Evolutionary conservation across 2,113 vertebrate species (phyloP).

Genomic region (Nycticebus coucang): DNA sequence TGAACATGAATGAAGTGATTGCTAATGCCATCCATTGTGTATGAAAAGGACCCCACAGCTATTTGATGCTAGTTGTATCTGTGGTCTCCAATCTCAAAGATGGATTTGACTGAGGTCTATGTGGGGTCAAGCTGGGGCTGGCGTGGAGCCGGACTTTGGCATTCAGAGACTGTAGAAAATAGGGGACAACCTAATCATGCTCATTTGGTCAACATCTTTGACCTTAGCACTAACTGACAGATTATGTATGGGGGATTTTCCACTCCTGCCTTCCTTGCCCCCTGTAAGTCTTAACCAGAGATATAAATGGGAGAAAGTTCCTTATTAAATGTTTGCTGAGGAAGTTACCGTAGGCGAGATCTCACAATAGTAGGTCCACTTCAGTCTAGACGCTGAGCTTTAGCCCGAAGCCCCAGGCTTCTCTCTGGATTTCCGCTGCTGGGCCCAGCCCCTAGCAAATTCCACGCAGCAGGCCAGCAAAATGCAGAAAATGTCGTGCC

Average conservation of each 20-base stretch:
- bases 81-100: neutral
- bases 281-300: neutral
- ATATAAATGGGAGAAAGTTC: neutral
- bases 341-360: neutral
- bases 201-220: neutral
- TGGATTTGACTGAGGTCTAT: neutral
- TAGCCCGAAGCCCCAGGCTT: neutral
- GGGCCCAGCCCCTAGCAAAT: neutral
- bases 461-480: neutral
- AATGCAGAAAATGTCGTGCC: neutral
- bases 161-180: neutral
- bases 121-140: neutral
- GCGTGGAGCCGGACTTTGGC: neutral
- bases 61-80: neutral
- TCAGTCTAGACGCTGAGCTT: neutral
- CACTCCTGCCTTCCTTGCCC: neutral
- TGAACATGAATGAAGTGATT: neutral
- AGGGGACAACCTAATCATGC: neutral
- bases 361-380: neutral
- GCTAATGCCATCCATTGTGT: neutral
- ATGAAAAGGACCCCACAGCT: neutral
- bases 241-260: neutral
- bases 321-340: neutral
- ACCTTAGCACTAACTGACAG: neutral
- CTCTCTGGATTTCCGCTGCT: neutral